phyloP scores from a whole-genome alignment of 1,140 invertebrate species.

The Drosophila kanapiae region DNA sequence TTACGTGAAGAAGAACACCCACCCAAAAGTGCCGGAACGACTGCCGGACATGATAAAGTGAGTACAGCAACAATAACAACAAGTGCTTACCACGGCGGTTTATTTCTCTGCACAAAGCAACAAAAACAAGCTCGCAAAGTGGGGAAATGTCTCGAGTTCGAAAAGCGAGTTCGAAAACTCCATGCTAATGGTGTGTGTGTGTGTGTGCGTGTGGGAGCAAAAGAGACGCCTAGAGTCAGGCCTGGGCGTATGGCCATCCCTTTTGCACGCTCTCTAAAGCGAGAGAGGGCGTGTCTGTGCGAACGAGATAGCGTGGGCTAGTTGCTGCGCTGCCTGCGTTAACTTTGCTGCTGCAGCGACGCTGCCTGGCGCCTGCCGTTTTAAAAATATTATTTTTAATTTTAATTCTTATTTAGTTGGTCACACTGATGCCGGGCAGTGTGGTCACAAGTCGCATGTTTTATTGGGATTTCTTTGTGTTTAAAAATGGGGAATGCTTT shows the following conservation, averaged over 20 bases:
- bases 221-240: slow-evolving; percentile 6
- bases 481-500: background rate
- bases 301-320: slow-evolving; percentile 15
- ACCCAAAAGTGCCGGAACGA: slow-evolving; percentile 85
- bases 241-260: slow-evolving; percentile 5
- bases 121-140: slow-evolving; percentile 15
- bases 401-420: slow-evolving; percentile 39
- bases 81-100: slow-evolving; percentile 45
- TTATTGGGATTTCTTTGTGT: background rate
- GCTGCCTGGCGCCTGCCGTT: slow-evolving; percentile 13
- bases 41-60: slow-evolving; percentile 85
- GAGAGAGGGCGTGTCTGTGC: slow-evolving; percentile 43
- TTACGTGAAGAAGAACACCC: slow-evolving; percentile 81
- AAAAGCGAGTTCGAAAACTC: slow-evolving; percentile 41
- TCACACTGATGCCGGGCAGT: slow-evolving; percentile 29
- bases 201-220: background rate
- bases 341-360: slow-evolving; percentile 8
- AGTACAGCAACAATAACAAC: slow-evolving; percentile 62
- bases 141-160: slow-evolving; percentile 41
- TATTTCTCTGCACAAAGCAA: slow-evolving; percentile 12
- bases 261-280: background rate
- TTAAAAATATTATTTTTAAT: slow-evolving; percentile 41
- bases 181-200: background rate
- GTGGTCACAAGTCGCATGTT: slow-evolving; percentile 11
- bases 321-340: slow-evolving; percentile 13